phyloP scores from a whole-genome alignment of 2,797 vertebrate species.

The Pangasius sanitwongsei region DNA sequence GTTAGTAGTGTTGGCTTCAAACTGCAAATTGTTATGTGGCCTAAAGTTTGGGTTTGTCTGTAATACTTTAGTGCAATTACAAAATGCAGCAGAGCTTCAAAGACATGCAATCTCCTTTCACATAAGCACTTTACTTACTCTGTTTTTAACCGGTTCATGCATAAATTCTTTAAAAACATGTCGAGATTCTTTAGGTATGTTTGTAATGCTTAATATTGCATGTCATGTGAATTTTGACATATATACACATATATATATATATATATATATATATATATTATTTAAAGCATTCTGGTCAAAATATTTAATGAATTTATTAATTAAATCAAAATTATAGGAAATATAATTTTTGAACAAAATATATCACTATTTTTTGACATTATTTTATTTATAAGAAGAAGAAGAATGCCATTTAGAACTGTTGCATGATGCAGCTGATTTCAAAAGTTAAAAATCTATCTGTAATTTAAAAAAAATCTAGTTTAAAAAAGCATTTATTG shows the following conservation, averaged over 20 bases:
- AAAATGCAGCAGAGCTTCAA: background rate
- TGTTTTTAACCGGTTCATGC: background rate
- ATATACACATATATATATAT: too few species aligned
- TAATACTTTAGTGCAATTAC: background rate
- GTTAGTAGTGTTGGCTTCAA: background rate
- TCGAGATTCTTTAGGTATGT: background rate
- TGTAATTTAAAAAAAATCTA: too few species aligned
- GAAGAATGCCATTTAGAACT: background rate
- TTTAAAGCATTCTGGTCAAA: too few species aligned
- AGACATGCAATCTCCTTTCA: background rate
- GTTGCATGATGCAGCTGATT: background rate
- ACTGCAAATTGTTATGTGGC: background rate
- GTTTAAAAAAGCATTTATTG: too few species aligned
- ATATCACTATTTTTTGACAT: background rate
- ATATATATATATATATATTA: too few species aligned
- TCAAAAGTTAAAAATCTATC: background rate
- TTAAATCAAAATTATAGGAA: too few species aligned
- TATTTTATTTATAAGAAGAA: background rate
- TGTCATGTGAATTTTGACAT: background rate
- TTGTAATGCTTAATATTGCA: background rate
- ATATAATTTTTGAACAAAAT: too few species aligned
- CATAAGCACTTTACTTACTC: background rate
- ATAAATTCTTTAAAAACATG: background rate
- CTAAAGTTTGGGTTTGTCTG: background rate
- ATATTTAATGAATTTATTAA: too few species aligned